Evolutionary conservation across 2,797 vertebrate genomes (phyloP).

Genomic region (Sparus aurata): DNA sequence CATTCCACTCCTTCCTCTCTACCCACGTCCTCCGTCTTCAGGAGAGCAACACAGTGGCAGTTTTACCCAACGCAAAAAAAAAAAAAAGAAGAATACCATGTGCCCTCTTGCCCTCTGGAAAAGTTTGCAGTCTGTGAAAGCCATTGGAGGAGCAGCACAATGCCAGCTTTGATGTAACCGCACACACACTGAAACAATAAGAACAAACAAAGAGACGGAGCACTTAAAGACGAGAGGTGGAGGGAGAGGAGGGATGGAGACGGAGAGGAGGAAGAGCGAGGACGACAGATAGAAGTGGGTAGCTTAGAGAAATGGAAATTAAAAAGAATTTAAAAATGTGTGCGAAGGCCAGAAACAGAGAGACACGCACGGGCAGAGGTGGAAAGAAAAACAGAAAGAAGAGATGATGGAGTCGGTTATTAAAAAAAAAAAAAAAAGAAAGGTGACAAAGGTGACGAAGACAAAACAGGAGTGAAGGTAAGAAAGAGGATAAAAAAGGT

Average conservation of each 20-base stretch:
- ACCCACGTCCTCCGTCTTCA: conserved; percentile 46
- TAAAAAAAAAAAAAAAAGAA: background rate
- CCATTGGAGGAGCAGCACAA: conserved; percentile 56
- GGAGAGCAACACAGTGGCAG: conserved; percentile 31
- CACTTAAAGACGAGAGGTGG: background rate
- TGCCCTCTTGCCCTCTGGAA: conserved; percentile 56
- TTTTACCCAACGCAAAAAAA: conserved; percentile 6
- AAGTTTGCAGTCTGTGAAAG: conserved; percentile 54
- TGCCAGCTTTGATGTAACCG: conserved; percentile 61
- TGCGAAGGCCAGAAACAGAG: background rate
- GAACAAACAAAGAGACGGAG: background rate
- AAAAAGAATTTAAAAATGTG: background rate
- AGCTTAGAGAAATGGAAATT: background rate
- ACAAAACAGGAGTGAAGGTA: background rate
- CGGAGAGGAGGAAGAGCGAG: background rate
- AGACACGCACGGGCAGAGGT: too few species aligned
- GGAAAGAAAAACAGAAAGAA: background rate
- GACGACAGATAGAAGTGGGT: background rate
- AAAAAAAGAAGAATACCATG: background rate
- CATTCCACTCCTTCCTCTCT: conserved; percentile 25
- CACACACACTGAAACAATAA: conserved; percentile 45
- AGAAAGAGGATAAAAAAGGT: background rate
- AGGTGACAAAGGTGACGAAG: too few species aligned
- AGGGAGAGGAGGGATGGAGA: conserved; percentile 14
- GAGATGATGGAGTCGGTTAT: background rate